Evolutionary conservation across 2,113 vertebrate species (phyloP).

Genomic region (Electrona antarctica): DNA sequence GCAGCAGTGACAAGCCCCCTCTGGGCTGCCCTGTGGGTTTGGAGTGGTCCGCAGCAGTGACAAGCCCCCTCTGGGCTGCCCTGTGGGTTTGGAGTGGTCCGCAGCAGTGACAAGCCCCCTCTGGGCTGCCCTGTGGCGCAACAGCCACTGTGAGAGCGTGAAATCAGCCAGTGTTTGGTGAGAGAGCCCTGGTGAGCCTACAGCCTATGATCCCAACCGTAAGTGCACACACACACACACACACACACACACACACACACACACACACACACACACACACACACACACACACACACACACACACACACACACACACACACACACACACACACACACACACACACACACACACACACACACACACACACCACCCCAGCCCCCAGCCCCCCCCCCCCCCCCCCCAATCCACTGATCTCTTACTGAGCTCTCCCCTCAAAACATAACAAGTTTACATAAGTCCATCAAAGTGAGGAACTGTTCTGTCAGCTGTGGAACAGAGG

Average conservation of each 20-base stretch:
- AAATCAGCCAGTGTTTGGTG: constrained; percentile 65
- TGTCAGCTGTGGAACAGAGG: not conserved
- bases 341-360: constrained; percentile 14
- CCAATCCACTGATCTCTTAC: not conserved
- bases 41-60: too few species aligned
- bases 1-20: too few species aligned
- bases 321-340: constrained; percentile 28
- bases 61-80: constrained; percentile 13
- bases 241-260: constrained; percentile 13
- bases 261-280: constrained; percentile 19
- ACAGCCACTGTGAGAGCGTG: constrained; percentile 52
- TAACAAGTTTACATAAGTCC: not conserved
- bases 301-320: constrained; percentile 34
- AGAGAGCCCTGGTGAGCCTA: constrained; percentile 51
- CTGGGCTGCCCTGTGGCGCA: constrained; percentile 22
- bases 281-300: not conserved
- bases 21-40: too few species aligned
- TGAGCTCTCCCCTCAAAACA: not conserved
- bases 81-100: not conserved
- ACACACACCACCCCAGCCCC: not conserved
- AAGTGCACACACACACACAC: constrained; percentile 30
- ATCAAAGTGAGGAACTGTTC: not conserved
- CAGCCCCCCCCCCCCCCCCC: too few species aligned
- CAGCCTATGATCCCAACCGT: constrained; percentile 51
- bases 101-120: not conserved